Percentiles rank a stretch among this genome's conserved stretches.
These are phyloP conservation scores for Hyphantria cunea DNA, from an alignment of 1,140 invertebrate genomes.

Conservation along the genomic window DNA sequence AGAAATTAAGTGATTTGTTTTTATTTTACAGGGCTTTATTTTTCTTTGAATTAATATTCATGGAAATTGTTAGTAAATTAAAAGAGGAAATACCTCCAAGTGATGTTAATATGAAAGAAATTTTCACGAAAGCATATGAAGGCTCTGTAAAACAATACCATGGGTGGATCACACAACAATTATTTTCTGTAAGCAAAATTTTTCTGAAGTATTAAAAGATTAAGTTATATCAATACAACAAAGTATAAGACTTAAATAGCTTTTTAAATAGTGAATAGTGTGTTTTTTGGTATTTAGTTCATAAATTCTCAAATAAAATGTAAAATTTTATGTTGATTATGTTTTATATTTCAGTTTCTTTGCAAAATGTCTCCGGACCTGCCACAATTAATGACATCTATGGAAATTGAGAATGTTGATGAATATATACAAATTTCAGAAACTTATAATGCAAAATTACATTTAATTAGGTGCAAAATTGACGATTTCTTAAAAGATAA, in stretches of 20 bases:
- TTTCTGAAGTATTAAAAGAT: not conserved
- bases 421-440: constrained; percentile 48
- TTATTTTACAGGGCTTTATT: constrained; percentile 81
- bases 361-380: constrained; percentile 69
- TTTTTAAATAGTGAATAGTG: too few relatives aligned
- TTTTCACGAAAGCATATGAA: constrained; percentile 84
- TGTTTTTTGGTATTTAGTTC: too few relatives aligned
- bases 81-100: constrained; percentile 63
- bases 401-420: constrained; percentile 53
- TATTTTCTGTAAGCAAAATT: constrained; percentile 82
- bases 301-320: too few relatives aligned
- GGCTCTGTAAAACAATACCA: constrained; percentile 85
- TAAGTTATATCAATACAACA: too few relatives aligned
- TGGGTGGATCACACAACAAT: constrained; percentile 85
- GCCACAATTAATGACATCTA: constrained; percentile 62
- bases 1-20: constrained; percentile 1
- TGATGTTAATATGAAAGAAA: constrained; percentile 79
- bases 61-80: constrained; percentile 77
- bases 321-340: too few relatives aligned
- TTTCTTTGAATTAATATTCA: constrained; percentile 83
- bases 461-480: constrained; percentile 59
- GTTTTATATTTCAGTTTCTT: constrained; percentile 61
- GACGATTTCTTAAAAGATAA: constrained; percentile 64
- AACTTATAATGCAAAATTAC: constrained; percentile 58
- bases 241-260: too few relatives aligned